These are phyloP conservation scores for Sebastes taczanowskii DNA, from an alignment of 2,797 vertebrate genomes.

Conservation along the genomic window DNA sequence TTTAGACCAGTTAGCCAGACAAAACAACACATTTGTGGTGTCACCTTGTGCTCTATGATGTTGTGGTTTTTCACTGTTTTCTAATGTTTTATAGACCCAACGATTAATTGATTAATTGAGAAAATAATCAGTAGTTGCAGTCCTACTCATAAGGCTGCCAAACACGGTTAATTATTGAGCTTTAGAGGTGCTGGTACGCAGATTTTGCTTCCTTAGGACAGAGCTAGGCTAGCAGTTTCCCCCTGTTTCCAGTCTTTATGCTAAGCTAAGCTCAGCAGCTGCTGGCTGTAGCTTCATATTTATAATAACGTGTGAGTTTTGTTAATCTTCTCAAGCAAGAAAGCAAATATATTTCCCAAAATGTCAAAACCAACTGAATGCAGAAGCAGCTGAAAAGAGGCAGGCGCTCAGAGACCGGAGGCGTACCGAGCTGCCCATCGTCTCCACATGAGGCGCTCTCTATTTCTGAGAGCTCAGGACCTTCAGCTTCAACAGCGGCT, in stretches of 20 bases:
- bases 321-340: neutral
- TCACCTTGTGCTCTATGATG: too few relatives aligned
- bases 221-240: neutral
- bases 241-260: neutral
- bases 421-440: constrained; percentile 61
- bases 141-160: neutral
- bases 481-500: constrained; percentile 18
- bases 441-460: constrained; percentile 42
- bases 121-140: neutral
- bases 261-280: neutral
- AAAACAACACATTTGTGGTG: too few relatives aligned
- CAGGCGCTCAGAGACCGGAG: neutral
- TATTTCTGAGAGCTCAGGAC: constrained; percentile 30
- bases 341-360: neutral
- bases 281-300: neutral
- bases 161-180: neutral
- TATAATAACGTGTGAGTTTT: neutral
- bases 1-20: too few relatives aligned
- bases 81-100: neutral
- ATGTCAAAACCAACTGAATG: neutral
- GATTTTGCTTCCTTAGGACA: neutral
- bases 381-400: constrained; percentile 27
- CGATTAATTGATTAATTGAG: neutral
- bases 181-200: fast-evolving
- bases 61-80: neutral